phyloP scores from a whole-genome alignment of 2,888 invertebrate genomes.

The Hyppa rectilinea region DNA sequence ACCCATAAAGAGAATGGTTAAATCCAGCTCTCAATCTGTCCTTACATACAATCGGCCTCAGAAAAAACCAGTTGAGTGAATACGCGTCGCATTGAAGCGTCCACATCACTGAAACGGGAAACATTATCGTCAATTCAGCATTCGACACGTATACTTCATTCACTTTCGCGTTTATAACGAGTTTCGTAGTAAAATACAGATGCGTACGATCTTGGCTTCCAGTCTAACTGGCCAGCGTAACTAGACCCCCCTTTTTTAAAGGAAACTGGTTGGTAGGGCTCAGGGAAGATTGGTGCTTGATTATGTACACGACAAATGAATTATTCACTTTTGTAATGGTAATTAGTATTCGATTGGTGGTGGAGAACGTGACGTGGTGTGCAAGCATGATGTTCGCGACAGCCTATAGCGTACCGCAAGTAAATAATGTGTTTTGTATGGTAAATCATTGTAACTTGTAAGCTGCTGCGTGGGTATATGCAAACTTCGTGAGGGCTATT shows the following conservation, averaged over 20 bases:
- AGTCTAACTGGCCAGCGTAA: slow-evolving; percentile 44
- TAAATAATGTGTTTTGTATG: slow-evolving; percentile 68
- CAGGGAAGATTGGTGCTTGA: slow-evolving; percentile 62
- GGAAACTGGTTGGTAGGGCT: slow-evolving; percentile 22
- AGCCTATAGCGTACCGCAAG: slow-evolving; percentile 53
- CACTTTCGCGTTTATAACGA: slow-evolving; percentile 68
- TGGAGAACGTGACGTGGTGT: slow-evolving; percentile 65
- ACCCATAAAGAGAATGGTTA: background rate
- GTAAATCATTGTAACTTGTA: slow-evolving; percentile 49
- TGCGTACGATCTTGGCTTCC: slow-evolving; percentile 47
- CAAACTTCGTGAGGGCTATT: slow-evolving; percentile 51
- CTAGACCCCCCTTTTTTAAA: slow-evolving; percentile 11
- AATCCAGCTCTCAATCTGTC: background rate
- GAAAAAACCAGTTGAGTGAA: slow-evolving; percentile 1
- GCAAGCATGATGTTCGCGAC: slow-evolving; percentile 64
- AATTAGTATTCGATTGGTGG: slow-evolving; percentile 76
- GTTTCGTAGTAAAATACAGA: slow-evolving; percentile 58
- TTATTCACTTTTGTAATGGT: slow-evolving; percentile 73
- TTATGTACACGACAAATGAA: slow-evolving; percentile 73
- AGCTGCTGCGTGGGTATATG: slow-evolving; percentile 43
- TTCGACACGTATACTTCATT: slow-evolving; percentile 63
- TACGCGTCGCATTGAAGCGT: background rate
- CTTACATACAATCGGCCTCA: background rate
- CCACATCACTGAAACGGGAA: slow-evolving; percentile 31
- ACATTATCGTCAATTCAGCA: slow-evolving; percentile 53